Conservation (phyloP, 2,888 invertebrate species). For the Unio delphinus region DNA sequence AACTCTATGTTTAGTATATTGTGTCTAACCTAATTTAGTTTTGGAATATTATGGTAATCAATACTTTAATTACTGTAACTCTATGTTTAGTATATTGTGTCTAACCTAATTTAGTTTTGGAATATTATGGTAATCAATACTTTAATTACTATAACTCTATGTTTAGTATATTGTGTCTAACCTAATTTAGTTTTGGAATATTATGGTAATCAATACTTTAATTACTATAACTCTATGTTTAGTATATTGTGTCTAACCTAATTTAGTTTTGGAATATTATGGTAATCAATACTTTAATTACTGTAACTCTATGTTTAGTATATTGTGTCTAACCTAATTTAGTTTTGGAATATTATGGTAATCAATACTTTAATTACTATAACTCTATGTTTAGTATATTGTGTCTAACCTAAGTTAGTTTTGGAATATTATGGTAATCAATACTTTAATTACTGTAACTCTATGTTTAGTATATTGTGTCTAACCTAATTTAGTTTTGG, state of each 20-base stretch:
- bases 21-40: slow-evolving; percentile 76
- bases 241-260: no score
- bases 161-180: slow-evolving; percentile 70
- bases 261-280: no score
- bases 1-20: not conserved
- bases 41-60: slow-evolving; percentile 76
- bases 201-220: slow-evolving; percentile 76
- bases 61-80: slow-evolving; percentile 71
- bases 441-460: no score
- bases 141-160: slow-evolving; percentile 50
- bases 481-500: no score
- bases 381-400: not conserved
- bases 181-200: slow-evolving; percentile 75
- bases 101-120: slow-evolving; percentile 76
- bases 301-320: no score
- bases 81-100: slow-evolving; percentile 33
- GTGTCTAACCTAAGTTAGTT: no score
- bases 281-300: no score
- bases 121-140: slow-evolving; percentile 77
- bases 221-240: not conserved
- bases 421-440: no score
- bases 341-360: slow-evolving; percentile 75
- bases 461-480: slow-evolving; percentile 32
- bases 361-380: slow-evolving; percentile 75
- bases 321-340: slow-evolving; percentile 74